Evolutionary conservation across 2,113 vertebrate genomes (phyloP), one percentile per base, ranked within the genome.

Genomic region (Salvelinus namaycush): DNA sequence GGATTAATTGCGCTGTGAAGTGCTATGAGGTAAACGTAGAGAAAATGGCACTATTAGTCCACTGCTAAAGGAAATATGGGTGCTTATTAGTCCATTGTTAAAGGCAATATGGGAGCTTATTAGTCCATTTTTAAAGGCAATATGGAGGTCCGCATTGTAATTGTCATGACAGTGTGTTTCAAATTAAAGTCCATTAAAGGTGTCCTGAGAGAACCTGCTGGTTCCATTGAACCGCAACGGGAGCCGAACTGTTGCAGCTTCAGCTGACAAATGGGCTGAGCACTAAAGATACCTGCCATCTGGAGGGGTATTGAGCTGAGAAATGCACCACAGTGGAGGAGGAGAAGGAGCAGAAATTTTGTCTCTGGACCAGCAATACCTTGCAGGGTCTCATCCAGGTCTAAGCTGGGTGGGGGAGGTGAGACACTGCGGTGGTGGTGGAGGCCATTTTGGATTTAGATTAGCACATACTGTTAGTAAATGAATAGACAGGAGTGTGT

Each of bases 261-360:
- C 27, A 16, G 60, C 76, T 66, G 83, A 86, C 86, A 73, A 76
- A 81, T 66, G 72, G 83, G 80, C 82, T 77, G 75, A 81, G 80
- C 87, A 80, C 76, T 81, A 85, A 86, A 88, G 84, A 87, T 86
- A 81, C 86, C 81, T 85, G 80, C 83, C 86, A 87, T 87, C 84
- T 88, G 88, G 85, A 91, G 77, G 84, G 75, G 69, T 82, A 74
- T 39, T 76, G 85, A 83, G 72, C 75, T 89, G 86, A 89, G 72
- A 86, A 88, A 86, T 83, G 76, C 86, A 70, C 81, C 78, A 83
- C 82, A 79, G 86, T 68, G 64, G 77, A 79, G 12, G 74, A 80
- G 39, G 39, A 79, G 64, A 74, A 76, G 12, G 73, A 79, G 79
- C 57, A 70, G 67, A 76, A 74, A 64, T 72, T 80, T 68, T 86